Evolutionary conservation across 2,113 vertebrate species (phyloP).

Genomic region (Misgurnus mizolepis): DNA sequence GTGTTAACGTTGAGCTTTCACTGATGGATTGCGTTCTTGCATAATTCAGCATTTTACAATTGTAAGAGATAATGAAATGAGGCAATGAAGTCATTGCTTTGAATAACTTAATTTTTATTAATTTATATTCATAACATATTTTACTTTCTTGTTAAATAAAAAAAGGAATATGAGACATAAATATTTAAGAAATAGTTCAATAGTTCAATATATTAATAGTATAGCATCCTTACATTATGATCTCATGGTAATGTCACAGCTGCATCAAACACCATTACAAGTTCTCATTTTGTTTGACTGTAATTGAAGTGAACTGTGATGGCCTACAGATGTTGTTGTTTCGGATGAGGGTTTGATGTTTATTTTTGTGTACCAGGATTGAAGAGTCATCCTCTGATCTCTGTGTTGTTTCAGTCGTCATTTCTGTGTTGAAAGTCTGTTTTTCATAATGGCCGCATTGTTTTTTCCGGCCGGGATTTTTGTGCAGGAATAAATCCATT

Average conservation of each 20-base stretch:
- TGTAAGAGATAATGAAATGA: too few species aligned
- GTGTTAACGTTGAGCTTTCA: too few species aligned
- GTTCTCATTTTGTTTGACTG: conserved; percentile 10
- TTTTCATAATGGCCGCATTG: conserved; percentile 32
- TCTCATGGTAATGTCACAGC: conserved; percentile 30
- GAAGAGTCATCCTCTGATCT: background rate
- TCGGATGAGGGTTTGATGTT: background rate
- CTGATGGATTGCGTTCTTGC: too few species aligned
- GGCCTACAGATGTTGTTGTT: conserved; percentile 18
- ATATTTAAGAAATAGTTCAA: too few species aligned
- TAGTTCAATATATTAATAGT: too few species aligned
- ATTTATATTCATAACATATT: too few species aligned
- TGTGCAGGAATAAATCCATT: conserved; percentile 26
- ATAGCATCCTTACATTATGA: background rate
- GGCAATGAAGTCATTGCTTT: too few species aligned
- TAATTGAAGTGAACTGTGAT: conserved; percentile 50
- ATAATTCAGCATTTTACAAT: too few species aligned
- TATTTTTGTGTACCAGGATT: background rate
- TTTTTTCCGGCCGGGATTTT: conserved; percentile 33
- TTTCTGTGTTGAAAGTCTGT: conserved; percentile 10
- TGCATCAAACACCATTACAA: conserved; percentile 19
- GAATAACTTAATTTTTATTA: too few species aligned
- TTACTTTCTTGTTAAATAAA: too few species aligned
- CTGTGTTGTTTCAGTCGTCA: conserved; percentile 37
- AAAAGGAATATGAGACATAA: too few species aligned